Percentiles rank a stretch among this genome's conserved stretches.
These are phyloP conservation scores for Colostygia pectinataria DNA, from an alignment of 2,888 invertebrate genomes.

Conservation along the genomic window DNA sequence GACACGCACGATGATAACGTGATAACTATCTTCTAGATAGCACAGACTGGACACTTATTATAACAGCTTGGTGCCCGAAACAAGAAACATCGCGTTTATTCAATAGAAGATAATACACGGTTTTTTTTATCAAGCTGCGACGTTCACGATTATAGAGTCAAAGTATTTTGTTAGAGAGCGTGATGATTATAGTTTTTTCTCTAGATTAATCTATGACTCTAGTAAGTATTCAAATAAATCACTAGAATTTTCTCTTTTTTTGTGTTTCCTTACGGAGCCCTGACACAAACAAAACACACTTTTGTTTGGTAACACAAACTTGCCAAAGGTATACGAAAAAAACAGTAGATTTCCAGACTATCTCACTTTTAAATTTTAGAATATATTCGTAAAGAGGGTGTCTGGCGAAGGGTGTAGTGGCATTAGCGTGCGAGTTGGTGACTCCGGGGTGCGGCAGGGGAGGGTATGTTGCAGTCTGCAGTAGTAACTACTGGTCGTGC, in stretches of 20 bases:
- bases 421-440: conserved; percentile 26
- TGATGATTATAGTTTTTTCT: too few species aligned
- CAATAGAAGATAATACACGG: conserved; percentile 59
- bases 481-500: conserved; percentile 40
- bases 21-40: conserved; percentile 69
- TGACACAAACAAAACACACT: too few species aligned
- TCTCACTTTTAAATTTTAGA: conserved; percentile 26
- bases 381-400: conserved; percentile 30
- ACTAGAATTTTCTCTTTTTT: too few species aligned
- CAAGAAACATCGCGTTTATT: conserved; percentile 45
- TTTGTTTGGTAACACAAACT: too few species aligned
- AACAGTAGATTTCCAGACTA: conserved; percentile 19
- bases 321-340: too few species aligned
- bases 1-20: conserved; percentile 66
- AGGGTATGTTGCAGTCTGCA: conserved; percentile 28
- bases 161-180: conserved; percentile 37
- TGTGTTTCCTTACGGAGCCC: too few species aligned
- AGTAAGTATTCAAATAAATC: too few species aligned
- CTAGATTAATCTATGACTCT: too few species aligned
- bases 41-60: conserved; percentile 47
- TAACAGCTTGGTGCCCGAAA: conserved; percentile 47
- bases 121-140: conserved; percentile 48
- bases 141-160: conserved; percentile 33
- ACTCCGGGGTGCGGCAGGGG: conserved; percentile 37
- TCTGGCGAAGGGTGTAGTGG: conserved; percentile 28